Percentiles rank a stretch among this genome's conserved stretches.
Evolutionary conservation across 2,113 vertebrate species (phyloP).

Genomic region (Cheilinus undulatus): DNA sequence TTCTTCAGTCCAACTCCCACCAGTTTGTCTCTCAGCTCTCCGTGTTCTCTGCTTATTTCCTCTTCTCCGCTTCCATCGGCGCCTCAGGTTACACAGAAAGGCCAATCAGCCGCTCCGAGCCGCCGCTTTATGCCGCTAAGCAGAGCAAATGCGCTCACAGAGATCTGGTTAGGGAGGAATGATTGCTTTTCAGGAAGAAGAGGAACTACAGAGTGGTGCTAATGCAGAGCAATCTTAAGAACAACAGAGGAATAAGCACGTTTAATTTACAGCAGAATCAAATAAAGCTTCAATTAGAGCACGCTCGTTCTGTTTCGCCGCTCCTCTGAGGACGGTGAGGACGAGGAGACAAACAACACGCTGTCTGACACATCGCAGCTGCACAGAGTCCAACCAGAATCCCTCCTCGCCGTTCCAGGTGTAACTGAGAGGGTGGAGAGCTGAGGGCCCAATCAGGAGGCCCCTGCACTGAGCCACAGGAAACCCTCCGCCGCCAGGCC

Average conservation of each 20-base stretch:
- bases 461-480: slow-evolving; percentile 33
- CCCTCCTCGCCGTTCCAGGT: slow-evolving; percentile 26
- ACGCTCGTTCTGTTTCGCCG: slow-evolving; percentile 19
- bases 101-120: slow-evolving; percentile 16
- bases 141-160: slow-evolving; percentile 50
- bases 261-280: slow-evolving; percentile 62
- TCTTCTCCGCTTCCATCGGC: slow-evolving; percentile 2
- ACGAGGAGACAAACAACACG: slow-evolving; percentile 46
- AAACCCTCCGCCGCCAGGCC: slow-evolving; percentile 36
- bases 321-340: slow-evolving; percentile 9
- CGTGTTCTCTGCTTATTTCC: slow-evolving; percentile 12
- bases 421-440: slow-evolving; percentile 30
- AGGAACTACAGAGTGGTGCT: slow-evolving; percentile 27
- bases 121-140: slow-evolving; percentile 26
- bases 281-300: slow-evolving; percentile 60
- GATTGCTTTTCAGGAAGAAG: slow-evolving; percentile 49
- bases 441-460: slow-evolving; percentile 70
- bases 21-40: background rate
- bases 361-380: slow-evolving; percentile 42
- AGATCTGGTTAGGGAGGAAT: slow-evolving; percentile 50
- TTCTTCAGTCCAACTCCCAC: slow-evolving; percentile 13
- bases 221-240: slow-evolving; percentile 39
- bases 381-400: slow-evolving; percentile 21
- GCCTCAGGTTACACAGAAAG: slow-evolving; percentile 25
- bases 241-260: slow-evolving; percentile 31